Evolutionary conservation across 2,888 invertebrate genomes (phyloP), one percentile per base, ranked within the genome.

Genomic region (Resseliella maxima): DNA sequence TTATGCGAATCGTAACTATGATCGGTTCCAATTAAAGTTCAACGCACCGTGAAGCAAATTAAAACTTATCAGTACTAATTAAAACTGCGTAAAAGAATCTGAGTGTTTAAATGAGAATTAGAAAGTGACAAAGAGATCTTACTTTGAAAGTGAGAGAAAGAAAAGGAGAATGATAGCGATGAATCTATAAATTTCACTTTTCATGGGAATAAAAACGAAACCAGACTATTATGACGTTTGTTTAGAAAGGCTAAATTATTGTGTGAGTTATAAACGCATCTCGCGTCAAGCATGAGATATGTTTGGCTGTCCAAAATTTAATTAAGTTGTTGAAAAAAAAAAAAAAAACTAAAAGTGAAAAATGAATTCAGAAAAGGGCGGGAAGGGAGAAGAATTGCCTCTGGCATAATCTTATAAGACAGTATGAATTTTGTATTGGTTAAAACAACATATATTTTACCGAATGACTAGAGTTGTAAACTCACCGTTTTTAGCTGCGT

Each of bases 171-270:
- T 0, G 41, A 64, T 3, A 31, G 15, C 5, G 8, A 64, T 54
- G 24, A 31, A 15, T 27, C 1, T 64, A 6, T 81, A n/a, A 35
- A 64, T n/a, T 83, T 83, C 8, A n/a, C 38, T 1, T 72, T 72
- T 12, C 24, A 38, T 36, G 38, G 10, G 83, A 83, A 83, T 12
- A 83, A 83, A 83, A 38, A 38, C 41, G 21, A 38, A 38, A 83
- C 83, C n/a, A 83, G 41, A 38, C 38, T 38, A 83, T 83, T 83
- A 83, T 83, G 83, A 83, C 83, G 38, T 83, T 38, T 83, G 24
- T 38, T 83, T 83, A 8, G 31, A 38, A 38, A 38, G n/a, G 38
- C 21, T 83, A 27, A 38, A 38, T 83, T 38, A 35, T 15, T 72
- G 18, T 12, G 24, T 72, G 72, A 83, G 38, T 83, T 38, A 38